These are phyloP conservation scores for Vimba vimba DNA, from an alignment of 2,113 vertebrate species.

Conservation along the genomic window DNA sequence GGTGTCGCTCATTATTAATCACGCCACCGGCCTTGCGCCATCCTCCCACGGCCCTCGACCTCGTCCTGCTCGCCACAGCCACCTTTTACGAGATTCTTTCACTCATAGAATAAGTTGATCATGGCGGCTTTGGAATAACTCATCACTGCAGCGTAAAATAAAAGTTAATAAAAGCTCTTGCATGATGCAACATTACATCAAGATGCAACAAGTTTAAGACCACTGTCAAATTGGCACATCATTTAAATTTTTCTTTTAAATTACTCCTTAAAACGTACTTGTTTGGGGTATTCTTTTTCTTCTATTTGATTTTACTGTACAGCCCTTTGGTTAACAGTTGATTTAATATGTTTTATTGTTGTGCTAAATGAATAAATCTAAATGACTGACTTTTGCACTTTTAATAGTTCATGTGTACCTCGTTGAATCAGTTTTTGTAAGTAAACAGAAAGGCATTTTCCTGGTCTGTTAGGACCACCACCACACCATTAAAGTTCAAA, in stretches of 20 bases:
- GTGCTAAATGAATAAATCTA: neutral
- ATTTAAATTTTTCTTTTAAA: too few relatives aligned
- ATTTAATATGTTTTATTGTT: neutral
- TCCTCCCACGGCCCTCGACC: too few relatives aligned
- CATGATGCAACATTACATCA: too few relatives aligned
- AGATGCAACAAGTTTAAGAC: too few relatives aligned
- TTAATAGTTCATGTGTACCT: neutral
- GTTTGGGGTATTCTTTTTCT: too few relatives aligned
- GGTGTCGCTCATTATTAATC: too few relatives aligned
- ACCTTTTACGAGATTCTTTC: neutral
- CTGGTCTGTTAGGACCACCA: neutral
- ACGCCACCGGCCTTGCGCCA: too few relatives aligned
- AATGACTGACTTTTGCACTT: neutral
- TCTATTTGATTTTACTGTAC: too few relatives aligned
- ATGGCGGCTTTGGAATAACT: neutral
- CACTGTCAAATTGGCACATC: too few relatives aligned
- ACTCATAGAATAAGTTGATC: neutral
- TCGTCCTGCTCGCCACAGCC: neutral
- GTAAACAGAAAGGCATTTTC: neutral
- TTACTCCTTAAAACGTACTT: too few relatives aligned
- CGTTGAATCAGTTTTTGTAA: neutral
- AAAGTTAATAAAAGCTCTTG: too few relatives aligned
- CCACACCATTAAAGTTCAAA: slow-evolving; percentile 5
- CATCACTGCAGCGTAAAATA: neutral
- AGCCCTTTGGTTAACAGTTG: neutral